These are phyloP conservation scores for Aldabrachelys gigantea DNA, from an alignment of 2,113 vertebrate genomes.

Conservation along the genomic window DNA sequence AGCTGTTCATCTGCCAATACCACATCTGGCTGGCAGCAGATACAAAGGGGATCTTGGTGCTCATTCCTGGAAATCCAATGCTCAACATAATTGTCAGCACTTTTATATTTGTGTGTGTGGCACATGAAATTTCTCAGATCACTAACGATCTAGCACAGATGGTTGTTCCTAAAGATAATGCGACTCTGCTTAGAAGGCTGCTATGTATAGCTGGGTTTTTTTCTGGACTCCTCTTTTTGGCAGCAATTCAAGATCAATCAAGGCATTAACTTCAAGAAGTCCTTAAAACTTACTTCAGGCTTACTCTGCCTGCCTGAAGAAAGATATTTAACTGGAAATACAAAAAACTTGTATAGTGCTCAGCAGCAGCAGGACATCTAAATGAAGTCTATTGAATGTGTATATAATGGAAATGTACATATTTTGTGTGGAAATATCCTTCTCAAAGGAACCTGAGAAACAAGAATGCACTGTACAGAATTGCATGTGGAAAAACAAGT, in stretches of 20 bases:
- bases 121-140: constrained; percentile 96
- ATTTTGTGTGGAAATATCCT: constrained; percentile 51
- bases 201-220: constrained; percentile 81
- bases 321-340: constrained; percentile 53
- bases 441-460: constrained; percentile 11
- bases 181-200: constrained; percentile 88
- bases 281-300: constrained; percentile 44
- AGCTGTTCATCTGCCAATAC: constrained; percentile 99
- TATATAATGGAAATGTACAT: constrained; percentile 69
- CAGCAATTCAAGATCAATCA: constrained; percentile 77
- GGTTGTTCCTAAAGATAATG: constrained; percentile 92
- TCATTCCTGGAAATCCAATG: constrained; percentile 93
- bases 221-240: constrained; percentile 83
- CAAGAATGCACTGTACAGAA: constrained; percentile 62
- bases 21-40: constrained; percentile 98
- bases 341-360: background rate
- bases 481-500: constrained; percentile 68
- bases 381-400: constrained; percentile 41
- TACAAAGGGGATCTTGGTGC: constrained; percentile 95
- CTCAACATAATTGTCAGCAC: constrained; percentile 95
- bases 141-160: constrained; percentile 96
- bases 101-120: constrained; percentile 98
- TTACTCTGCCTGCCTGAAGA: constrained; percentile 55
- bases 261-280: constrained; percentile 55
- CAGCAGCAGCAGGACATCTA: constrained; percentile 20